phyloP scores from a whole-genome alignment of 2,888 invertebrate species.

The Andrena flavipes region DNA sequence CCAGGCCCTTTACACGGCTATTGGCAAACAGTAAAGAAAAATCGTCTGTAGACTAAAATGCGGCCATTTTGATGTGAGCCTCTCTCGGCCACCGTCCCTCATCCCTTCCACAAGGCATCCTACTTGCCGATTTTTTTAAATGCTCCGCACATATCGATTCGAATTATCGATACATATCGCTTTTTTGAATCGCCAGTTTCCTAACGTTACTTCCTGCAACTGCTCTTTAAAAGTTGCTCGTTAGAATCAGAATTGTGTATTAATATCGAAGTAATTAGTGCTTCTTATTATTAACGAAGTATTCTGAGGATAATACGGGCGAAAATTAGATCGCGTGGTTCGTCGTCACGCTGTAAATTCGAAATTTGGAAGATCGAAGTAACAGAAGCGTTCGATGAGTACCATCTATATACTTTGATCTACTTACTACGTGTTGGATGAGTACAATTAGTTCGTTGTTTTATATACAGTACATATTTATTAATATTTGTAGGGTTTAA shows the following conservation, averaged over 20 bases:
- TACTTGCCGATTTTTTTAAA: conserved; percentile 65
- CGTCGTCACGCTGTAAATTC: not conserved
- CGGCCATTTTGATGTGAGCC: conserved; percentile 90
- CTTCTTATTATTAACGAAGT: not conserved
- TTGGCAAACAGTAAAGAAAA: conserved; percentile 94
- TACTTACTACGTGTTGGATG: too few species aligned
- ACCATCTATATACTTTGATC: too few species aligned
- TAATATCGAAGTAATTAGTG: not conserved
- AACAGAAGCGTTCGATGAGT: not conserved
- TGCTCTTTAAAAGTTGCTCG: too few species aligned
- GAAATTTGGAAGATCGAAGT: not conserved
- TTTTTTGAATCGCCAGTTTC: conserved; percentile 28
- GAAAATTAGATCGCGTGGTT: not conserved
- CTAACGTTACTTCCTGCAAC: not conserved
- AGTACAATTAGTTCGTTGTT: too few species aligned
- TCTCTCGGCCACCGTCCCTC: conserved; percentile 69
- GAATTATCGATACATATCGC: conserved; percentile 56
- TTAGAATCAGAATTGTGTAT: not conserved
- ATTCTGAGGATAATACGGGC: not conserved
- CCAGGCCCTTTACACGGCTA: conserved; percentile 86
- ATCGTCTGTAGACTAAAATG: conserved; percentile 90
- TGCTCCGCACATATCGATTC: conserved; percentile 45
- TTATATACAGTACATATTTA: too few species aligned
- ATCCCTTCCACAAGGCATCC: conserved; percentile 59
- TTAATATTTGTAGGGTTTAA: not conserved